phyloP scores from a whole-genome alignment of 2,797 vertebrate species.

The Hydrophis major region DNA sequence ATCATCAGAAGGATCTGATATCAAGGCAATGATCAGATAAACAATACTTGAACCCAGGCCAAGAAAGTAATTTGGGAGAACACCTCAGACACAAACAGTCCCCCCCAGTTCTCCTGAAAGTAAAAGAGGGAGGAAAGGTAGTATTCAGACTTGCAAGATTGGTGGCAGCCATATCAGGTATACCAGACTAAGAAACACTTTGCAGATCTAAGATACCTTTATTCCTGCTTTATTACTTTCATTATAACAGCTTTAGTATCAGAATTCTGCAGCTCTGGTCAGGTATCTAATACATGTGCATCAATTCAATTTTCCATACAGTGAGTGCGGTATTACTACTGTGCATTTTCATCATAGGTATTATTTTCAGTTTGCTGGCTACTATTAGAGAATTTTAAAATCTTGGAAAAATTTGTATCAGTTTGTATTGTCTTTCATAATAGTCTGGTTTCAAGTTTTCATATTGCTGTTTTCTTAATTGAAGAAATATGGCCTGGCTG shows the following conservation, averaged over 20 bases:
- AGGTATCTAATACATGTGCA: background rate
- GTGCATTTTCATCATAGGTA: background rate
- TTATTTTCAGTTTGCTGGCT: background rate
- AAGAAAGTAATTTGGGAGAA: background rate
- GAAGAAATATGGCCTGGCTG: background rate
- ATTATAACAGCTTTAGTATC: background rate
- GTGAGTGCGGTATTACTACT: background rate
- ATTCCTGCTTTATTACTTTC: background rate
- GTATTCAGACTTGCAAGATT: background rate
- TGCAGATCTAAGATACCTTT: background rate
- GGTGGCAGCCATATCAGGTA: background rate
- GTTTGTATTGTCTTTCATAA: background rate
- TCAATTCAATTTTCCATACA: background rate
- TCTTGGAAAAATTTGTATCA: constrained; percentile 1
- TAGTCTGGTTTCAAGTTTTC: background rate
- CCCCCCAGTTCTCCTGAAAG: background rate
- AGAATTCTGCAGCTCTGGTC: background rate
- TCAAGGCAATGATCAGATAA: background rate
- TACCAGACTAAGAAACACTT: background rate
- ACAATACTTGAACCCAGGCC: background rate
- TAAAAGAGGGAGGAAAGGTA: background rate
- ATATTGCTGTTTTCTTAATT: constrained; percentile 11
- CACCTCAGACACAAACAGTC: background rate
- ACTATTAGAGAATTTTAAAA: background rate
- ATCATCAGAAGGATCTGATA: background rate